Conservation (phyloP, 2,888 invertebrate species). For the Liodrosophila aerea region DNA sequence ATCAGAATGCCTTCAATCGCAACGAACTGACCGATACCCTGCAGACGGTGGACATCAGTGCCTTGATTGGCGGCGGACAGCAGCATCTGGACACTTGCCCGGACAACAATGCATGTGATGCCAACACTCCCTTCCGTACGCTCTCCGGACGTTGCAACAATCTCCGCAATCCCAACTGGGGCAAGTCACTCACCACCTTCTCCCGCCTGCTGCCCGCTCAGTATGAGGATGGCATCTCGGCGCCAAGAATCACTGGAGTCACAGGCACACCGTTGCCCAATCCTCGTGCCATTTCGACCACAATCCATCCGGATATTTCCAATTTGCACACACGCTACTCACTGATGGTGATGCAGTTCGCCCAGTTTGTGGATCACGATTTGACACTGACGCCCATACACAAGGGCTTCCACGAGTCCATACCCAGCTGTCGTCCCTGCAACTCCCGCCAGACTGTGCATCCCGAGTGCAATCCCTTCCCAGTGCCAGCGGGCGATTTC, state of each 20-base stretch:
- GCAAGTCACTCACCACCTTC: slow-evolving; percentile 92
- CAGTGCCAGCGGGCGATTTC: slow-evolving; percentile 93
- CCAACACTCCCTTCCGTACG: slow-evolving; percentile 86
- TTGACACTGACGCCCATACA: slow-evolving; percentile 96
- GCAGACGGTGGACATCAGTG: slow-evolving; percentile 90
- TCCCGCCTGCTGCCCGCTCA: slow-evolving; percentile 91
- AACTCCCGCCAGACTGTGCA: slow-evolving; percentile 94
- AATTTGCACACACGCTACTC: slow-evolving; percentile 94
- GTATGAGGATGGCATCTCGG: slow-evolving; percentile 94
- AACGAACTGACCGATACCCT: slow-evolving; percentile 90
- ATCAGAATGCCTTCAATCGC: slow-evolving; percentile 83
- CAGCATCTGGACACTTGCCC: slow-evolving; percentile 85
- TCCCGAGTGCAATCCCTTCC: slow-evolving; percentile 96
- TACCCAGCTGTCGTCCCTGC: slow-evolving; percentile 94
- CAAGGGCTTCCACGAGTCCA: slow-evolving; percentile 94
- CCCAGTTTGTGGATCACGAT: slow-evolving; percentile 97
- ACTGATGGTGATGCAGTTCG: slow-evolving; percentile 97
- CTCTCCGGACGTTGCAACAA: slow-evolving; percentile 95
- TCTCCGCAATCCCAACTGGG: slow-evolving; percentile 90
- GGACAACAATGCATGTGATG: slow-evolving; percentile 88
- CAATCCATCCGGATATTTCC: slow-evolving; percentile 95
- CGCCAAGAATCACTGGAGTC: slow-evolving; percentile 88
- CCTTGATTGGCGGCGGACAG: slow-evolving; percentile 83
- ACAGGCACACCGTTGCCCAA: slow-evolving; percentile 92
- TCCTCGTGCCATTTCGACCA: slow-evolving; percentile 92